These are phyloP conservation scores for Boloria euphrosyne DNA, from an alignment of 2,888 invertebrate species.

Conservation along the genomic window DNA sequence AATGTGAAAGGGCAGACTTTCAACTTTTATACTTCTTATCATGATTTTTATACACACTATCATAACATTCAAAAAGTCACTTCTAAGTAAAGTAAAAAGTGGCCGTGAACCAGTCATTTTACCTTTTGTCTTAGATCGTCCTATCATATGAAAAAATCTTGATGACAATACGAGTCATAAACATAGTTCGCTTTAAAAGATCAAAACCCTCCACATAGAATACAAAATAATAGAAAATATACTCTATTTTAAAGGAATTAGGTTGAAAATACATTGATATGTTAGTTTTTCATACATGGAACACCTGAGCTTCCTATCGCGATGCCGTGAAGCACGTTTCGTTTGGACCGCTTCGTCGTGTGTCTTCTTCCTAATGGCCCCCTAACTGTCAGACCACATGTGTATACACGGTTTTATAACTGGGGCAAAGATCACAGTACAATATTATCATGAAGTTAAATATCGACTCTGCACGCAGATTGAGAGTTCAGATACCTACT, in stretches of 20 bases:
- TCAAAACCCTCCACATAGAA: slow-evolving; percentile 18
- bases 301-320: slow-evolving; percentile 67
- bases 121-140: slow-evolving; percentile 58
- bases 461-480: no score
- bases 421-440: slow-evolving; percentile 45
- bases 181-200: slow-evolving; percentile 39
- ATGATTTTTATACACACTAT: background rate
- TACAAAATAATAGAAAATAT: background rate
- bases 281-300: slow-evolving; percentile 57
- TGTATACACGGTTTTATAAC: slow-evolving; percentile 58
- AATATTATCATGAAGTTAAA: slow-evolving; percentile 23
- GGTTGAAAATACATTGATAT: slow-evolving; percentile 37
- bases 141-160: slow-evolving; percentile 60
- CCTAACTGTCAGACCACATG: slow-evolving; percentile 67
- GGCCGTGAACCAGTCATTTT: slow-evolving; percentile 57
- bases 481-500: no score
- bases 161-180: slow-evolving; percentile 71
- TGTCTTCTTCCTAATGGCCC: slow-evolving; percentile 68
- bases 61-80: slow-evolving; percentile 30
- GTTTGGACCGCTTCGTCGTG: slow-evolving; percentile 61
- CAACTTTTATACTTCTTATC: no score
- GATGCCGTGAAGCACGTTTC: slow-evolving; percentile 76
- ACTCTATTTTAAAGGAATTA: slow-evolving; percentile 32
- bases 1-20: no score
- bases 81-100: slow-evolving; percentile 54